These are phyloP conservation scores for Patella caerulea DNA, from an alignment of 2,888 invertebrate genomes.

Conservation along the genomic window DNA sequence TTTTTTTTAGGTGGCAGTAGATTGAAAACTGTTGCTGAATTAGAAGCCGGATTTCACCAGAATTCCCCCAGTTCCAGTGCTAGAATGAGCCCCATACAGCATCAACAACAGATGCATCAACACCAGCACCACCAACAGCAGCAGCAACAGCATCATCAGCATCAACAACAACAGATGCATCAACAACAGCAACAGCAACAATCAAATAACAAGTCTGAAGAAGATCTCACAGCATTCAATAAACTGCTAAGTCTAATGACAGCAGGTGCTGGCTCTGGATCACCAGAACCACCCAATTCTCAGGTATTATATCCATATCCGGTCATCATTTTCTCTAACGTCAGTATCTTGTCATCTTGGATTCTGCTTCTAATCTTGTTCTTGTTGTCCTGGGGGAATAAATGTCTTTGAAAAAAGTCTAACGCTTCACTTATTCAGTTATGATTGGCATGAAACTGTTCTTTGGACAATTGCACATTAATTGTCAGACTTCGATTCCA, in stretches of 20 bases:
- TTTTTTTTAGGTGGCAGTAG: constrained; percentile 13
- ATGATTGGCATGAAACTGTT: too few species aligned
- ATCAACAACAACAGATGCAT: constrained; percentile 25
- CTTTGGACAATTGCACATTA: too few species aligned
- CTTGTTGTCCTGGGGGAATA: too few species aligned
- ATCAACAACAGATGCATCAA: constrained; percentile 29
- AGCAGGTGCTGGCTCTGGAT: constrained; percentile 57
- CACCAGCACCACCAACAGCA: constrained; percentile 25
- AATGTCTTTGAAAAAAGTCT: too few species aligned
- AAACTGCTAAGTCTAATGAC: constrained; percentile 67
- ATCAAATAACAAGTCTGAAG: constrained; percentile 37
- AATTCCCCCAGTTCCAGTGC: constrained; percentile 33
- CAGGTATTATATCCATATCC: not conserved
- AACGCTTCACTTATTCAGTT: too few species aligned
- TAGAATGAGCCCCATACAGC: constrained; percentile 31
- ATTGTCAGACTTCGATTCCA: too few species aligned
- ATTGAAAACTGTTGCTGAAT: constrained; percentile 64
- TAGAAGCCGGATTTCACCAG: constrained; percentile 60
- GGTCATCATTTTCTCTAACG: too few species aligned
- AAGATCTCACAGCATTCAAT: constrained; percentile 68
- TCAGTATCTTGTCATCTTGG: too few species aligned
- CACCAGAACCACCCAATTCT: not conserved
- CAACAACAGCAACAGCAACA: constrained; percentile 21
- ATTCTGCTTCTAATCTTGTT: too few species aligned
- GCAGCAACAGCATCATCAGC: constrained; percentile 13